A percentile compares a stretch with the other conserved stretches of the same genome.
phyloP scores from a whole-genome alignment of 1,140 invertebrate species.

The Aethina tumida region DNA sequence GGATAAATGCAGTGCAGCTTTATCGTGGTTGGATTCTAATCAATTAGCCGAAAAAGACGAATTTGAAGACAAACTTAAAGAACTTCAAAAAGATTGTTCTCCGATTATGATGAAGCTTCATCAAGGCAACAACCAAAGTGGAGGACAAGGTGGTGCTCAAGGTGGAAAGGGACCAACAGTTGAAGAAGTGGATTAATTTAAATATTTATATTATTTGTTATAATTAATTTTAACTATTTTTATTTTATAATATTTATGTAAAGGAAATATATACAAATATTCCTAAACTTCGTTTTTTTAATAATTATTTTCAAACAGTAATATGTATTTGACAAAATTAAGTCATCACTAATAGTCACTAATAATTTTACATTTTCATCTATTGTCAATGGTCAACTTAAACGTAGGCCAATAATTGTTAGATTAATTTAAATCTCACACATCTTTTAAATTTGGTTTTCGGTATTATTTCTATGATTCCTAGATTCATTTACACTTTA shows the following conservation, averaged over 20 bases:
- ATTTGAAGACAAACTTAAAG: slow-evolving; percentile 62
- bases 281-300: no score
- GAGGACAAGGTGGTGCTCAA: slow-evolving; percentile 24
- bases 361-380: no score
- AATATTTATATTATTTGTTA: neutral
- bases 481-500: no score
- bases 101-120: slow-evolving; percentile 72
- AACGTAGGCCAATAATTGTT: no score
- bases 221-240: neutral
- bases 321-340: no score
- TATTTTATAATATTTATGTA: neutral
- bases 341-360: no score
- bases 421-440: no score
- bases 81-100: slow-evolving; percentile 57
- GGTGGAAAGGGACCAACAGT: slow-evolving; percentile 51
- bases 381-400: no score
- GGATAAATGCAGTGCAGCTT: slow-evolving; percentile 45
- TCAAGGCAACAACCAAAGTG: slow-evolving; percentile 37
- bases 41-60: slow-evolving; percentile 66
- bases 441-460: no score
- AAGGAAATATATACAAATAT: no score
- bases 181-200: slow-evolving; percentile 52
- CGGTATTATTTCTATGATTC: no score
- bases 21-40: slow-evolving; percentile 49
- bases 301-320: no score